A percentile compares a stretch with the other conserved stretches of the same genome.
phyloP scores from a whole-genome alignment of 2,888 invertebrate genomes.

The Coenonympha glycerion region DNA sequence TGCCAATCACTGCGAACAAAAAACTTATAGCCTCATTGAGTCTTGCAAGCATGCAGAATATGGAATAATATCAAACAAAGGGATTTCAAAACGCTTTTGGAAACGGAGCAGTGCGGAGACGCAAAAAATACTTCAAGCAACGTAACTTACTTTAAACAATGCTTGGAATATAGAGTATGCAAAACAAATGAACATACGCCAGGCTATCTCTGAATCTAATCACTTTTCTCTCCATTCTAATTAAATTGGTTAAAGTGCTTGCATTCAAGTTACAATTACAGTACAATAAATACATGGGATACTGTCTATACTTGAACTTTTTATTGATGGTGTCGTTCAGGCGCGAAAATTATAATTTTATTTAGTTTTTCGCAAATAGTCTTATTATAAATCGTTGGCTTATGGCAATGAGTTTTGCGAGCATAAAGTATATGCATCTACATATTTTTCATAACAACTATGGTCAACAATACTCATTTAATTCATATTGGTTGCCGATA shows the following conservation, averaged over 20 bases:
- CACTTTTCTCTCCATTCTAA: neutral
- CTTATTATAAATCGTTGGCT: no score
- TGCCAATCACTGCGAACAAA: neutral
- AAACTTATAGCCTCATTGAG: neutral
- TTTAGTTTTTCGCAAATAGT: no score
- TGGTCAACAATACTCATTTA: no score
- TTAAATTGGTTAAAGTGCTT: neutral
- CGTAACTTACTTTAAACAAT: conserved; percentile 6
- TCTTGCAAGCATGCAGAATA: neutral
- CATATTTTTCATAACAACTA: no score
- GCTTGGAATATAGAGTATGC: neutral
- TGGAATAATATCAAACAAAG: conserved; percentile 1
- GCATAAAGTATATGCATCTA: no score
- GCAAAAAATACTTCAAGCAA: conserved; percentile 5
- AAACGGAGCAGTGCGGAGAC: neutral
- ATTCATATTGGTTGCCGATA: no score
- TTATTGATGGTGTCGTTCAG: no score
- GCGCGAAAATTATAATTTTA: no score
- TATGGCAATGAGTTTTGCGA: no score
- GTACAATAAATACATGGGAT: no score
- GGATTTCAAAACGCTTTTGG: conserved; percentile 10
- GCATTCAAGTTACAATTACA: neutral
- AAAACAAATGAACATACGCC: neutral
- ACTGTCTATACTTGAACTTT: no score
- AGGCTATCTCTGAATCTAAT: neutral